Evolutionary conservation across 2,113 vertebrate genomes (phyloP), one percentile per base, ranked within the genome.

Genomic region (Cisticola juncidis): DNA sequence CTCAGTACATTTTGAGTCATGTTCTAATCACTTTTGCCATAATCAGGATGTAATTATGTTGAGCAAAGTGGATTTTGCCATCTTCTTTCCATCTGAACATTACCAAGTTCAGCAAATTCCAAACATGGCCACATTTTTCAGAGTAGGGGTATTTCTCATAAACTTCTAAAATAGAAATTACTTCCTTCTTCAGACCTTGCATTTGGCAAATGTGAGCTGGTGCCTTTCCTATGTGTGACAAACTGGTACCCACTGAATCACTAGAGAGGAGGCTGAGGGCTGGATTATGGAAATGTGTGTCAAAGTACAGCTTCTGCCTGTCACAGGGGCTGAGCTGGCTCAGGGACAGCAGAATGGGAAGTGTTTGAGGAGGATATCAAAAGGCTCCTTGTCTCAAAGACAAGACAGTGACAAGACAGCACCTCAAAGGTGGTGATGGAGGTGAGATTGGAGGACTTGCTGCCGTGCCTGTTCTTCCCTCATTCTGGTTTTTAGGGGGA

Each of bases 51-150:
- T 5, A 51, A 85, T 54, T 60, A 28, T 45, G 53, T 76, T 58
- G 38, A 83, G n/a, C 53, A 68, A 95, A 92, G 61, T 81, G 77
- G 28, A 74, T 95, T 93, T 93, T 95, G 38, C 28, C 61, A 61
- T 84, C 45, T 83, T 83, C 56, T 72, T 84, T 86, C 53, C 29
- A 71, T 71, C 13, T 68, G 36, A 90, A 42, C 13, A 33, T 73
- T 60, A 86, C 14, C 16, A 60, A 74, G 21, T 48, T 91, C 90
- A 88, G 88, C 88, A 88, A 84, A 78, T 81, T 88, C 53, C 72
- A 86, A 83, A n/a, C 2, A 3, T 33, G 66, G 25, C 10, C 45
- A 51, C 25, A 57, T 54, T 81, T 88, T 92, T 84, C 69, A 71
- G 35, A 6, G 9, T n/a, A 12, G 25, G 88, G 31, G 42, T 61